Conservation (phyloP, 2,113 vertebrate genomes). For the Cephalopholis sonnerati region DNA sequence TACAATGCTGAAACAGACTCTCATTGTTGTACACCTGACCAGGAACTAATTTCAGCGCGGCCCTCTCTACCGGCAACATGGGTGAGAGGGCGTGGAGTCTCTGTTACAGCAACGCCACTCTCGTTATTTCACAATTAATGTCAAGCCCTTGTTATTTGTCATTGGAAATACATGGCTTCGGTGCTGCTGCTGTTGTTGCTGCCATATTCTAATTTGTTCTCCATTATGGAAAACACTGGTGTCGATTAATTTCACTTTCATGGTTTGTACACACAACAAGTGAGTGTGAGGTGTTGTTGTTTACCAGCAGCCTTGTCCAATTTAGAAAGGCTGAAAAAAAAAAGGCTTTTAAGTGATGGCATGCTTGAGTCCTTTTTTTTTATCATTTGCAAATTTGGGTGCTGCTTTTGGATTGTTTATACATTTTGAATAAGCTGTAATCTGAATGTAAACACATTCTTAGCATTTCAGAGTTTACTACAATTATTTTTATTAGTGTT, state of each 20-base stretch:
- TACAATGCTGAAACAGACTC: slow-evolving; percentile 71
- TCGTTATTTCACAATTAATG: slow-evolving; percentile 87
- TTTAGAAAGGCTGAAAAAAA: slow-evolving; percentile 50
- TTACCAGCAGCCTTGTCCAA: slow-evolving; percentile 76
- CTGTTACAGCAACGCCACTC: slow-evolving; percentile 75
- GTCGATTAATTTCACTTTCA: slow-evolving; percentile 86
- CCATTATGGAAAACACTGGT: slow-evolving; percentile 86
- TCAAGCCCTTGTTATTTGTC: slow-evolving; percentile 86
- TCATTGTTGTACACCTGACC: slow-evolving; percentile 80
- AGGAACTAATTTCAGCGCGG: slow-evolving; percentile 73
- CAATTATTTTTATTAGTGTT: slow-evolving; percentile 1
- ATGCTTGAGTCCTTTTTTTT: slow-evolving; percentile 20
- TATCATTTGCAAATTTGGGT: slow-evolving; percentile 11
- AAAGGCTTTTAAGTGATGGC: slow-evolving; percentile 35
- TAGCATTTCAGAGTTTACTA: background rate
- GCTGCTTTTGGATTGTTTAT: background rate
- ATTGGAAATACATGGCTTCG: slow-evolving; percentile 79
- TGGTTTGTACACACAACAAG: slow-evolving; percentile 84
- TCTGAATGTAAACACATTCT: background rate
- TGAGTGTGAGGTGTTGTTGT: slow-evolving; percentile 78
- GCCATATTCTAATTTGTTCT: slow-evolving; percentile 87
- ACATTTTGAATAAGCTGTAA: background rate
- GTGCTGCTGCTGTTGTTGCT: slow-evolving; percentile 78
- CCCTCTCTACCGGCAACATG: slow-evolving; percentile 70
- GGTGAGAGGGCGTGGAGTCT: slow-evolving; percentile 71